Percentiles rank a stretch among this genome's conserved stretches.
Conservation (phyloP, 2,797 vertebrate species). For the Lepus townsendii region DNA sequence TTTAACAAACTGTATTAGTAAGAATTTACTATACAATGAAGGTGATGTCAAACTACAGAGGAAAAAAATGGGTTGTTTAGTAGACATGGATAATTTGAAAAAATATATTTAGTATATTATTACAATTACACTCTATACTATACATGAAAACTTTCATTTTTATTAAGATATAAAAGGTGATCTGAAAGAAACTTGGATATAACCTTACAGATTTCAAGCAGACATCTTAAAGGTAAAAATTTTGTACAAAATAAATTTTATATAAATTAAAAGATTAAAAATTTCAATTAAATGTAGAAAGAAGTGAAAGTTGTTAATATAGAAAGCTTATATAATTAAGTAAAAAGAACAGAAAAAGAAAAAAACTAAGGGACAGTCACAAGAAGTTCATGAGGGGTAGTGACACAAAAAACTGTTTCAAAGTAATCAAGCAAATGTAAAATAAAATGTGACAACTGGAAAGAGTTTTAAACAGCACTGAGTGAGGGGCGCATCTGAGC, state of each 20-base stretch:
- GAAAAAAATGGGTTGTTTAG: not conserved
- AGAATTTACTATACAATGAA: not conserved
- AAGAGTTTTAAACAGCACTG: conserved; percentile 54
- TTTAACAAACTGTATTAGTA: not conserved
- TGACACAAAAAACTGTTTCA: conserved; percentile 21
- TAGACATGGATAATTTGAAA: not conserved
- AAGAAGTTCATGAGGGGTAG: conserved; percentile 6
- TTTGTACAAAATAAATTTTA: conserved; percentile 32
- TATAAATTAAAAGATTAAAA: conserved; percentile 48
- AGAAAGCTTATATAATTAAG: conserved; percentile 3
- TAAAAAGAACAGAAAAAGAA: conserved; percentile 18
- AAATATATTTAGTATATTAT: too few species aligned
- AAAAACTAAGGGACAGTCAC: not conserved
- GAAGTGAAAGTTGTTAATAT: not conserved
- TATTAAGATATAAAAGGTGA: conserved; percentile 25
- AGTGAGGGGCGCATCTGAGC: not conserved
- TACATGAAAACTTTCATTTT: conserved; percentile 36
- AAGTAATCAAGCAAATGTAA: conserved; percentile 17
- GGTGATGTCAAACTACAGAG: conserved; percentile 5
- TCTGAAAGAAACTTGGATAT: not conserved
- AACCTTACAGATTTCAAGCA: conserved; percentile 25
- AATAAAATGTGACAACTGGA: conserved; percentile 45
- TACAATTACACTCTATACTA: not conserved
- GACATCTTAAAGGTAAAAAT: not conserved
- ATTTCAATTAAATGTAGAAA: not conserved